Percentiles rank a stretch among this genome's conserved stretches.
These are phyloP conservation scores for Lasioglossum villosulum DNA, from an alignment of 2,888 invertebrate species.

Conservation along the genomic window DNA sequence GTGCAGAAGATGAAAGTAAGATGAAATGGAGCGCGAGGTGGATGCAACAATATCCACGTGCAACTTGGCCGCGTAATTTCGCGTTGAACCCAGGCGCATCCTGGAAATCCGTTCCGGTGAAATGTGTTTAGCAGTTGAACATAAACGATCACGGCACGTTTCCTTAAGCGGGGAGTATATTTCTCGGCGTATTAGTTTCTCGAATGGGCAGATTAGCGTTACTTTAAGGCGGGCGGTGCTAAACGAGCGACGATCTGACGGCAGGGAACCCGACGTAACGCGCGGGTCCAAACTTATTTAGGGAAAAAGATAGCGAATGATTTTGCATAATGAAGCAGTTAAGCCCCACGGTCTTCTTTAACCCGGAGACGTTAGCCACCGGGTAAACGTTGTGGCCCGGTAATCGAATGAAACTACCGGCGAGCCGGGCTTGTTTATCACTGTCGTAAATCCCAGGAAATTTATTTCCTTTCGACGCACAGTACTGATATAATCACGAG, in stretches of 20 bases:
- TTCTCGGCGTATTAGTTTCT: slow-evolving; percentile 53
- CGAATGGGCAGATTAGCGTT: slow-evolving; percentile 65
- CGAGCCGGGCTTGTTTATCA: slow-evolving; percentile 44
- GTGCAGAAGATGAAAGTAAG: background rate
- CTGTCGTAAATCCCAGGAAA: slow-evolving; percentile 24
- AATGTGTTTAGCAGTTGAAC: slow-evolving; percentile 34
- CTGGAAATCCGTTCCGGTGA: slow-evolving; percentile 22
- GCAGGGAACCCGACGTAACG: slow-evolving; percentile 45
- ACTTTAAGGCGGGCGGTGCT: slow-evolving; percentile 51
- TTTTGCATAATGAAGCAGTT: slow-evolving; percentile 76
- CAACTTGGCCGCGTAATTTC: slow-evolving; percentile 10
- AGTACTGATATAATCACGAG: background rate
- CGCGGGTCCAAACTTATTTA: slow-evolving; percentile 54
- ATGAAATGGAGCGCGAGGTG: background rate
- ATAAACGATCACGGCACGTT: slow-evolving; percentile 40
- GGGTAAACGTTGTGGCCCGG: slow-evolving; percentile 48
- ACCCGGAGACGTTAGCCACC: slow-evolving; percentile 44
- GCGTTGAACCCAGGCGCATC: background rate
- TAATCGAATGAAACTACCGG: slow-evolving; percentile 60
- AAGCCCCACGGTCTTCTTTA: slow-evolving; percentile 54
- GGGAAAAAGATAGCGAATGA: slow-evolving; percentile 67
- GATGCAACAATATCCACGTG: background rate
- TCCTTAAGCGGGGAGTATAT: slow-evolving; percentile 44
- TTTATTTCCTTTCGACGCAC: slow-evolving; percentile 17
- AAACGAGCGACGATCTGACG: slow-evolving; percentile 46